Conservation (phyloP, 2,888 invertebrate species). For the Meteorus colon region DNA sequence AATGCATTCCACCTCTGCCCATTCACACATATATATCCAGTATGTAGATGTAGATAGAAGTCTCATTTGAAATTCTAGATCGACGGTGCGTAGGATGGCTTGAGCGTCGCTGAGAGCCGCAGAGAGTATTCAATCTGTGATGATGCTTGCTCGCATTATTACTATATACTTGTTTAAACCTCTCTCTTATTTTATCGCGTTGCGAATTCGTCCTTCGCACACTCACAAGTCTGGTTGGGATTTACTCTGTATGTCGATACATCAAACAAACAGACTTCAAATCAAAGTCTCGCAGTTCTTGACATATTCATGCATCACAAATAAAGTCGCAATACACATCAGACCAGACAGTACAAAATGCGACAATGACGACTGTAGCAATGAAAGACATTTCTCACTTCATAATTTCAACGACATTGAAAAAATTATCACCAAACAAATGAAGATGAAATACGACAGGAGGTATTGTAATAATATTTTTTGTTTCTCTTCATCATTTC, state of each 20-base stretch:
- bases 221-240: neutral
- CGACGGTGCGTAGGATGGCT: slow-evolving; percentile 21
- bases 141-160: slow-evolving; percentile 15
- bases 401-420: neutral
- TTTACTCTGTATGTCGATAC: neutral
- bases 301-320: neutral
- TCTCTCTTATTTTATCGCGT: neutral
- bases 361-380: neutral
- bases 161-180: slow-evolving; percentile 30
- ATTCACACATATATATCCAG: too few relatives aligned
- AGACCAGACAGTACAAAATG: neutral
- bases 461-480: neutral
- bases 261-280: neutral
- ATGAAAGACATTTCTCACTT: neutral
- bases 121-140: slow-evolving; percentile 13
- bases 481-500: neutral
- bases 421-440: neutral
- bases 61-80: slow-evolving; percentile 32
- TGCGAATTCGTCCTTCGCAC: too few relatives aligned
- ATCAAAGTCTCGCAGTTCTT: neutral
- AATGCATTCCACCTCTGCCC: too few relatives aligned
- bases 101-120: neutral
- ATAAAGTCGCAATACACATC: neutral
- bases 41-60: neutral
- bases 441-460: neutral